Base-by-base conservation (phyloP, 2,113 vertebrate genomes). In the Pseudorhombus dupliciocellatus region DNA sequence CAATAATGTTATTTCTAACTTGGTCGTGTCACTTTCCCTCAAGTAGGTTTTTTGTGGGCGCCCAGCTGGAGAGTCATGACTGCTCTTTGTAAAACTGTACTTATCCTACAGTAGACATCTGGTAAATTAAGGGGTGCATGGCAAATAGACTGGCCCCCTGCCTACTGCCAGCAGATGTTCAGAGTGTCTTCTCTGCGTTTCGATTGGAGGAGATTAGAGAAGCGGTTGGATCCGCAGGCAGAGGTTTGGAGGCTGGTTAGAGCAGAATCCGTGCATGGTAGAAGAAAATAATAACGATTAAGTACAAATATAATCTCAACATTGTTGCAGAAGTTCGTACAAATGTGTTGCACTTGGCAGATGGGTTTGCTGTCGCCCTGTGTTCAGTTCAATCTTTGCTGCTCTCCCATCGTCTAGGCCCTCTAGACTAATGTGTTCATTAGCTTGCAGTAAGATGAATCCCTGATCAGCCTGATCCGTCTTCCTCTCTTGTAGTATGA, bases 71-170 rank as follows among this genome's bases (percentile, higher is more conserved):
- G 50, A 76, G 70, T 75, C 76, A 75, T 77, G 85, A 75, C 81
- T 78, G 71, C 75, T 70, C 67, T 81, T 84, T 85, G 64, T 70
- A 67, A 83, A 63, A 78, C 75, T 69, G 75, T 73, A 82, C 83
- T 90, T 86, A 89, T 88, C 81, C 86, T 86, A 84, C 80, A 88
- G 72, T 66, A 88, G 88, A 90, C 90, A 93, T 91, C 90, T 91
- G 92, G 77, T 84, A 90, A 92, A 91, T 90, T 91, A 86, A 89
- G 61, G 81, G 88, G 78, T 90, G 77, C 71, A 73, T 67, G 66
- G 67, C 68, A 84, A 76, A 84, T 75, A 78, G 80, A 83, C 80
- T 89, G 87, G 76, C 88, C 80, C 44, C 86, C 84, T 87, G 90
- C 86, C 89, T 87, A 21, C 82, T 90, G 52, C 73, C 86, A 83